Conservation (phyloP, 2,113 vertebrate genomes). For the Pangasianodon hypophthalmus region DNA sequence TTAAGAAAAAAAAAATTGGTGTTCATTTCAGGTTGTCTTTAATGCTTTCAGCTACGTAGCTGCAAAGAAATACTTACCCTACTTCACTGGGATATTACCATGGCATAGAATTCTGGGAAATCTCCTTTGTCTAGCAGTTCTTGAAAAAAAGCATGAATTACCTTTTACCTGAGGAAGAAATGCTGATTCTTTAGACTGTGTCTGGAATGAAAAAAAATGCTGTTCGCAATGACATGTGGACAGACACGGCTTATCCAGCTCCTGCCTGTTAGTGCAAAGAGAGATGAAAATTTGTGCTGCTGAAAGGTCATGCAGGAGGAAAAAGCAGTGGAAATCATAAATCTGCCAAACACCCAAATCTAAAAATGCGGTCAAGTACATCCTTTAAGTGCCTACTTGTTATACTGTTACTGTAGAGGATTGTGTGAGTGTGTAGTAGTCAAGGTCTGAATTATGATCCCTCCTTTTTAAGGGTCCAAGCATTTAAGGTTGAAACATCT, state of each 20-base stretch:
- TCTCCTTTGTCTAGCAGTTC: conserved; percentile 5
- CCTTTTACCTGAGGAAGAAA: conserved; percentile 1
- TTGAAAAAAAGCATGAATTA: not conserved
- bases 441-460: not conserved
- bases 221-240: not conserved
- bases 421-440: not conserved
- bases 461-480: not conserved
- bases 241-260: not conserved
- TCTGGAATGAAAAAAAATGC: not conserved
- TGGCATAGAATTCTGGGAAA: conserved; percentile 42
- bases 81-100: conserved; percentile 1
- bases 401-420: not conserved
- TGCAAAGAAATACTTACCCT: not conserved
- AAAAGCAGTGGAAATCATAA: not conserved
- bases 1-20: not conserved
- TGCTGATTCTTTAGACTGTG: not conserved
- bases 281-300: no score
- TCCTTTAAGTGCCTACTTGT: not conserved
- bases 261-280: not conserved
- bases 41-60: not conserved
- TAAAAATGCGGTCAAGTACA: not conserved
- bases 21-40: not conserved
- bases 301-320: not conserved
- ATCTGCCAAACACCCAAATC: not conserved
- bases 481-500: not conserved